Percentiles rank a stretch among this genome's conserved stretches.
Conservation (phyloP, 2,113 vertebrate genomes). For the Acanthisitta chloris region DNA sequence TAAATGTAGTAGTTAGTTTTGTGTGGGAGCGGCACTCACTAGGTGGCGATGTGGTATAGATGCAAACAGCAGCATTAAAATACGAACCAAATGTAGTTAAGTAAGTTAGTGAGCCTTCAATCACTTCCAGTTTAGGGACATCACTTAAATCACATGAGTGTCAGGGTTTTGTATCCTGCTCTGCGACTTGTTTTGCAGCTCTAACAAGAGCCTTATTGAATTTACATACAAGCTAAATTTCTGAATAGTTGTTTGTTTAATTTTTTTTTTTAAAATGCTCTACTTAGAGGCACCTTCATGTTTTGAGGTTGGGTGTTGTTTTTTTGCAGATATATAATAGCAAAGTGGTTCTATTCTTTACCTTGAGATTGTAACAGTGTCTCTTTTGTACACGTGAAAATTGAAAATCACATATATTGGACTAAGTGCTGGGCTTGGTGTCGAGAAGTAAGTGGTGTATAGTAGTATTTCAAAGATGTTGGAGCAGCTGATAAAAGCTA, state of each 20-base stretch:
- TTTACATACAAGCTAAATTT: too few species aligned
- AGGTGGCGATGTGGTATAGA: slow-evolving; percentile 49
- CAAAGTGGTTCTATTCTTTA: not conserved
- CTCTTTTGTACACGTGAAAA: not conserved
- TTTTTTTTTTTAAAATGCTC: not conserved
- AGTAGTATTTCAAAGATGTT: not conserved
- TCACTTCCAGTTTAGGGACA: not conserved
- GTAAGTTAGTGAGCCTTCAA: not conserved
- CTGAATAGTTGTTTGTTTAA: not conserved
- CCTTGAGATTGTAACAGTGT: not conserved
- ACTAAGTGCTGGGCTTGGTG: not conserved
- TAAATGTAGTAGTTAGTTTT: not conserved
- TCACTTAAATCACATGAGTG: not conserved
- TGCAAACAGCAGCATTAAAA: not conserved
- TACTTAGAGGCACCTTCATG: not conserved
- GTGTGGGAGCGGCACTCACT: not conserved
- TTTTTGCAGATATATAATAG: not conserved
- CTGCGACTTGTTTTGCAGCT: not conserved
- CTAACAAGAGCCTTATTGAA: too few species aligned
- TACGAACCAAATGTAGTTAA: not conserved
- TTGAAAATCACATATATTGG: not conserved
- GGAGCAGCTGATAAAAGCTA: not conserved
- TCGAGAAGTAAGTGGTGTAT: not conserved
- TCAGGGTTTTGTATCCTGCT: not conserved
- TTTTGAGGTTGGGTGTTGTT: not conserved